These are phyloP conservation scores for Sula dactylatra DNA, from an alignment of 2,113 vertebrate genomes.

Conservation along the genomic window DNA sequence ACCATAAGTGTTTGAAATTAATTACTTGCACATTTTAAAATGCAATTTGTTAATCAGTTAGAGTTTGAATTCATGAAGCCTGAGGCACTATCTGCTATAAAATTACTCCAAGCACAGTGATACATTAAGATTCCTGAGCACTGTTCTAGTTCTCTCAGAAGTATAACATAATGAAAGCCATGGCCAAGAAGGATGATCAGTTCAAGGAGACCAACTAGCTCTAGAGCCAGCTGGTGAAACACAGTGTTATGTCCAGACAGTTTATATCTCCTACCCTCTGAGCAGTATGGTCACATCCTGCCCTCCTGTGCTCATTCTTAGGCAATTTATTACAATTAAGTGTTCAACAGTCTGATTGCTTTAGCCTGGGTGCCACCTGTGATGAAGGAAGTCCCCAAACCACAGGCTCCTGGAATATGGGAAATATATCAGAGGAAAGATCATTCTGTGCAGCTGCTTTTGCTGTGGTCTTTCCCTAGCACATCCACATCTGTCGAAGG, in stretches of 20 bases:
- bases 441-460: not conserved
- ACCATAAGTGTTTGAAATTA: conserved; percentile 44
- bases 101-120: not conserved
- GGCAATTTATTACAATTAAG: not conserved
- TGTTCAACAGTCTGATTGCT: not conserved
- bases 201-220: not conserved
- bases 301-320: not conserved
- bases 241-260: accelerated
- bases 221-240: not conserved
- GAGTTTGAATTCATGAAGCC: not conserved
- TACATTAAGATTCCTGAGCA: not conserved
- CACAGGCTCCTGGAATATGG: not conserved
- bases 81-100: not conserved
- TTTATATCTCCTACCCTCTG: not conserved
- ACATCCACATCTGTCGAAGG: not conserved
- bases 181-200: accelerated
- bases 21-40: conserved; percentile 37
- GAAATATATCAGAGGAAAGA: not conserved
- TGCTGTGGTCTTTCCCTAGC: not conserved
- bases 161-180: not conserved
- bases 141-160: not conserved
- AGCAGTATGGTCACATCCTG: not conserved
- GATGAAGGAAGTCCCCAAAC: not conserved
- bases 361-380: not conserved
- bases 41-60: conserved; percentile 32